Conservation (phyloP, 2,113 vertebrate species). For the Actinemys pallida region DNA sequence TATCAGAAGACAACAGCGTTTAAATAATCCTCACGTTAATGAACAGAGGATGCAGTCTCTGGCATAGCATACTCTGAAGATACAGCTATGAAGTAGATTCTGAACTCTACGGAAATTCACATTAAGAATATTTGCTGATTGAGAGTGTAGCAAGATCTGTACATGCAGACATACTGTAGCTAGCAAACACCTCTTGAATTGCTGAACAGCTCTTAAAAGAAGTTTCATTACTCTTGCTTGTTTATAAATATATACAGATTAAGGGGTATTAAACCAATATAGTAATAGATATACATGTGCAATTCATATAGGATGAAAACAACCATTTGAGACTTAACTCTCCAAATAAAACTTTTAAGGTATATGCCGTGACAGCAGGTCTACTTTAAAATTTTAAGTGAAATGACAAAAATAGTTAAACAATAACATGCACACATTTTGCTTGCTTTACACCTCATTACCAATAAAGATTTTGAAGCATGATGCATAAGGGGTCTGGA, state of each 20-base stretch:
- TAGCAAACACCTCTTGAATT: background rate
- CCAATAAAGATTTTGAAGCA: background rate
- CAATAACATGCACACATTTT: background rate
- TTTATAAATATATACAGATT: background rate
- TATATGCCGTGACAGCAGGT: background rate
- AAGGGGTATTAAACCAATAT: background rate
- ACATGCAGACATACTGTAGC: background rate
- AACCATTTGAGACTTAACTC: accelerated
- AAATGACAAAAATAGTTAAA: background rate
- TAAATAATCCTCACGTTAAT: background rate
- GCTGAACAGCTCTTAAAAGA: background rate
- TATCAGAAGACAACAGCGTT: background rate
- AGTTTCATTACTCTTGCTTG: background rate
- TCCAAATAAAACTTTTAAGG: background rate
- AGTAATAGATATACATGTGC: background rate
- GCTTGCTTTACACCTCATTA: background rate
- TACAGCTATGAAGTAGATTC: background rate
- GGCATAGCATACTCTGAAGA: background rate
- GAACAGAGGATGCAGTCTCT: background rate
- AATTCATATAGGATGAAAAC: background rate
- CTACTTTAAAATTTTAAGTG: background rate
- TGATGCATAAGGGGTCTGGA: background rate
- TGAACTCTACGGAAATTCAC: slow-evolving; percentile 18
- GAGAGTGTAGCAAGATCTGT: slow-evolving; percentile 26
- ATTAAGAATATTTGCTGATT: slow-evolving; percentile 49